These are phyloP conservation scores for Tringa solitaria DNA, from an alignment of 2,113 vertebrate genomes.

Conservation along the genomic window DNA sequence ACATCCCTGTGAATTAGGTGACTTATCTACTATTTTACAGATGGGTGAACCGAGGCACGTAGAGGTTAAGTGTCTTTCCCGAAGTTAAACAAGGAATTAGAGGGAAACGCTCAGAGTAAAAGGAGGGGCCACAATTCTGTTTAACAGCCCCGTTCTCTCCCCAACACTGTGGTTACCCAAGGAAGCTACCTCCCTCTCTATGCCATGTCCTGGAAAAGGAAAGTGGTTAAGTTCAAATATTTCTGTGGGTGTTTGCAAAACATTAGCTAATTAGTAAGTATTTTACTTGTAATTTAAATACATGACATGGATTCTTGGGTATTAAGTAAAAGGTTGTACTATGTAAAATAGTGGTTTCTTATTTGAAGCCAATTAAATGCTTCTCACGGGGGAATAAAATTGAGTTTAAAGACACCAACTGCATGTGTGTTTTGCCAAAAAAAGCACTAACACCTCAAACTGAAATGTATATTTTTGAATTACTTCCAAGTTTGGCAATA, in stretches of 20 bases:
- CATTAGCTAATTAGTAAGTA: constrained; percentile 2
- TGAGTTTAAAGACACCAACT: not conserved
- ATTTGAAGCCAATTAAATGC: constrained; percentile 36
- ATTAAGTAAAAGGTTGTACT: not conserved
- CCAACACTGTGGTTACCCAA: not conserved
- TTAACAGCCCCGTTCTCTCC: not conserved
- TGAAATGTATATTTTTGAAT: not conserved
- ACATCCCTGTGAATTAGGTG: constrained; percentile 60
- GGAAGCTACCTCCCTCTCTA: not conserved
- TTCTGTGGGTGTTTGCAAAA: constrained; percentile 3
- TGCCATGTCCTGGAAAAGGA: not conserved
- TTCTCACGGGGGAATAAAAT: not conserved
- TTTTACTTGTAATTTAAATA: constrained; percentile 5
- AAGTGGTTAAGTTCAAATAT: not conserved
- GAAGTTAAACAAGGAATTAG: constrained; percentile 32
- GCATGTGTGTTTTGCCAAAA: not conserved
- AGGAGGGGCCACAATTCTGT: not conserved
- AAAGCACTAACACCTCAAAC: not conserved
- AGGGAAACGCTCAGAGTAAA: not conserved
- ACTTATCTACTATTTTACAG: constrained; percentile 63
- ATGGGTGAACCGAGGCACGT: not conserved
- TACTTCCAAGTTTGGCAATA: not conserved
- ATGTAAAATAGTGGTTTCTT: not conserved
- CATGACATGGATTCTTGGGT: not conserved
- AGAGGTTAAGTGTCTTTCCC: constrained; percentile 49